phyloP scores from a whole-genome alignment of 2,888 invertebrate genomes.

The Idaea biselata region DNA sequence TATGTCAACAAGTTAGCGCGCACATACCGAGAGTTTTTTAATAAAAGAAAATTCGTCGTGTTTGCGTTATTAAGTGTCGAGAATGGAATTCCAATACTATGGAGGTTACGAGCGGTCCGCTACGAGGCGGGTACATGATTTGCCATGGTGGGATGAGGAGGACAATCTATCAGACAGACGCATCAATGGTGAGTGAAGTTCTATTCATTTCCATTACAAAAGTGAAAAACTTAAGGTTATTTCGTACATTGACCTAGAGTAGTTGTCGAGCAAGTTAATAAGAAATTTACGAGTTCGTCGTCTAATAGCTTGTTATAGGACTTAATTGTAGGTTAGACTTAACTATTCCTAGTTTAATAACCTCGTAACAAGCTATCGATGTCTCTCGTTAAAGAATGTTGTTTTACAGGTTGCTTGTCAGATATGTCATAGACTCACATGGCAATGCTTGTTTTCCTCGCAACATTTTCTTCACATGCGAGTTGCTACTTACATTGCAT shows the following conservation, averaged over 20 bases:
- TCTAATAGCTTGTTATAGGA: not conserved
- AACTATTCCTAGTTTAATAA: not conserved
- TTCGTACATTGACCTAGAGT: not conserved
- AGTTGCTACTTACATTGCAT: not conserved
- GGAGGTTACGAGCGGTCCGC: constrained; percentile 61
- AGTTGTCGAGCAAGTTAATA: not conserved
- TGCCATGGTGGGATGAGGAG: constrained; percentile 74
- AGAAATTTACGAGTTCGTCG: not conserved
- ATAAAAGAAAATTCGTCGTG: constrained; percentile 31
- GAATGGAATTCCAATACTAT: constrained; percentile 74
- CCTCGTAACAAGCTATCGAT: not conserved
- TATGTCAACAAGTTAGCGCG: constrained; percentile 30
- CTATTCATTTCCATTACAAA: constrained; percentile 10
- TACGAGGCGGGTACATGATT: constrained; percentile 54
- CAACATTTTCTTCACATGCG: not conserved
- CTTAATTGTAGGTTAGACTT: not conserved
- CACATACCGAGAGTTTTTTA: constrained; percentile 29
- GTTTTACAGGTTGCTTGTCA: not conserved
- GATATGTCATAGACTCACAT: not conserved
- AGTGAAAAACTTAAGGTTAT: not conserved
- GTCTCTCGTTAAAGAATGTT: not conserved
- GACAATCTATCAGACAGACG: constrained; percentile 69
- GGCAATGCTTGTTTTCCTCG: not conserved
- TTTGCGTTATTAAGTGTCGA: constrained; percentile 29
- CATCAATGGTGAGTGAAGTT: constrained; percentile 59